Conservation (phyloP, 2,797 vertebrate species). For the Pipistrellus kuhlii region DNA sequence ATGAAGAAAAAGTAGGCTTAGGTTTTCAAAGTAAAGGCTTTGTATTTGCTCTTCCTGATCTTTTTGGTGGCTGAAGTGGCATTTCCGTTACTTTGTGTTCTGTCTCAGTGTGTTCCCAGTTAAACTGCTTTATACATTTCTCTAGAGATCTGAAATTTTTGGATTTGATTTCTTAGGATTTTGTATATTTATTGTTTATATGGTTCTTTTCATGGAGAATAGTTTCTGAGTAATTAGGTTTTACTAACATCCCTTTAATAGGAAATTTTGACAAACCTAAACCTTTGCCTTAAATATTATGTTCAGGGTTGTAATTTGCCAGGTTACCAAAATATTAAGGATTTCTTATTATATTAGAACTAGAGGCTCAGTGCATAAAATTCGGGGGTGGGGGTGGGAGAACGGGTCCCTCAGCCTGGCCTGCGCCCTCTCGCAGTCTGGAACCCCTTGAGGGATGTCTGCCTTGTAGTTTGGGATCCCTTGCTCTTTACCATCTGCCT, state of each 20-base stretch:
- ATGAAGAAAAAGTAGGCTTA: slow-evolving; percentile 57
- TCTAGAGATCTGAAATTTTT: slow-evolving; percentile 68
- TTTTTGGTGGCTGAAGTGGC: slow-evolving; percentile 69
- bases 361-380: too few relatives aligned
- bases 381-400: too few relatives aligned
- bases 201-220: slow-evolving; percentile 59
- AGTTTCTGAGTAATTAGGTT: slow-evolving; percentile 50
- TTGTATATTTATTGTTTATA: slow-evolving; percentile 59
- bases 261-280: slow-evolving; percentile 25
- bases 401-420: too few relatives aligned
- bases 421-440: too few relatives aligned
- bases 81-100: slow-evolving; percentile 78
- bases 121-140: slow-evolving; percentile 71
- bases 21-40: slow-evolving; percentile 68
- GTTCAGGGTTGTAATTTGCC: slow-evolving; percentile 41
- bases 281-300: slow-evolving; percentile 41
- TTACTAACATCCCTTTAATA: slow-evolving; percentile 53
- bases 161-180: slow-evolving; percentile 62
- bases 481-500: too few relatives aligned
- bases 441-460: too few relatives aligned
- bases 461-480: too few relatives aligned
- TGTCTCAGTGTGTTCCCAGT: slow-evolving; percentile 64
- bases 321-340: slow-evolving; percentile 40
- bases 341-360: slow-evolving; percentile 29
- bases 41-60: slow-evolving; percentile 73